Evolutionary conservation across 37 sponge, comb jelly and placozoan species (phyloP), one percentile per base, ranked within the genome.

Genomic region (Diacarnus erythraeanus): DNA sequence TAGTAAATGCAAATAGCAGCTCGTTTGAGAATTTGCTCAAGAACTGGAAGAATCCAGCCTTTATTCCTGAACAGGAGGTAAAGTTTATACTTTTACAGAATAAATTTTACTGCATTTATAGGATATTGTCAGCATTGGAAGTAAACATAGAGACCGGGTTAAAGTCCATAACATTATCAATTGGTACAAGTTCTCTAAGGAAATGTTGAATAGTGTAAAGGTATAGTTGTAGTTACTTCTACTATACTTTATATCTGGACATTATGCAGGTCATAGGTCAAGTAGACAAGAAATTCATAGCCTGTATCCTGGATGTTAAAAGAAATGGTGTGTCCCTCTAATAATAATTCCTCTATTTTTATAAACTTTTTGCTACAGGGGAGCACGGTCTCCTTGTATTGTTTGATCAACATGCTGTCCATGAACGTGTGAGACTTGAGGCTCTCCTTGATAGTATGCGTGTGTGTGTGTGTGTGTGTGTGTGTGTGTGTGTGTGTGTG

Each of bases 381-480:
- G 20, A 36, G 1, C 74, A 84, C 31, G 33, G 86, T 63, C 69
- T 95, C 27, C 84, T 99, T 35, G 94, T 99, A 36, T 56, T 96
- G 61, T 60, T 99, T 64, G 99, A 99, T 40, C 99, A 99, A 75
- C 99, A 99, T 86, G 99, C 99, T 56, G 97, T 89, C 17, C 89
- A 96, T 58, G 99, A 99, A 61, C 73, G 99, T 39, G 80, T 99
- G 38, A 76, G 97, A 37, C 82, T 99, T 30, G 99, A 99, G 69
- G 26, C 70, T 12, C 76, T 92, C 5, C 82, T 78, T 33, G 69
- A 67, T 43, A 87, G 89, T 88, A 77, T 17, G 71, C 22, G 5
- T 31, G 4, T 21, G 6, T 20, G 6, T 60, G 21, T 60, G 61
- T 6, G 6, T 6, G 10, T 47, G 12, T 47, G 51, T 47, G 51